These are phyloP conservation scores for Sarcophilus harrisii DNA, from an alignment of 2,797 vertebrate species.

Conservation along the genomic window DNA sequence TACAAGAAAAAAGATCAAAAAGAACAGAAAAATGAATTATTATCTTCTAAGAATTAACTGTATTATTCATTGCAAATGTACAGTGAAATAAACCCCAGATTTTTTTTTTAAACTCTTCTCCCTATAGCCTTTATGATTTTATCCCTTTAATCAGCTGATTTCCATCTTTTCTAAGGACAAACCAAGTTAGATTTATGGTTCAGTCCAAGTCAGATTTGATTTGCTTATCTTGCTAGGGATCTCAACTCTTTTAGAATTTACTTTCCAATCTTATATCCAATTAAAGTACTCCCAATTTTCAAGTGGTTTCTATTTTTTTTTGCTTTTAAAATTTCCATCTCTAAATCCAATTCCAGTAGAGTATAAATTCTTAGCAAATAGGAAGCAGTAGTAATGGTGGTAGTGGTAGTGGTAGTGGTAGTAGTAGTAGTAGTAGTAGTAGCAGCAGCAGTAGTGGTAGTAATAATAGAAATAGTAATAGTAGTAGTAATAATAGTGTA, in stretches of 20 bases:
- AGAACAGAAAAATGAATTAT: neutral
- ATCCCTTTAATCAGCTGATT: neutral
- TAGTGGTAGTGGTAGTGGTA: too few species aligned
- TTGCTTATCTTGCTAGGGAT: neutral
- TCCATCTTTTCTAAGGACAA: neutral
- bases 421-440: too few species aligned
- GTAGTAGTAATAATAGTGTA: too few species aligned
- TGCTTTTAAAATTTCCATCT: neutral
- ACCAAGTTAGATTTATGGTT: neutral
- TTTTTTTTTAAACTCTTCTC: neutral
- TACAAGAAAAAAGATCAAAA: neutral
- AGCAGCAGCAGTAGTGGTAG: too few species aligned
- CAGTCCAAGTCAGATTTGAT: neutral
- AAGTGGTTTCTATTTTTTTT: neutral
- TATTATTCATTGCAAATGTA: neutral
- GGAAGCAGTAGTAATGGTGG: neutral
- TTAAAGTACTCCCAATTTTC: neutral
- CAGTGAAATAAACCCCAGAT: neutral
- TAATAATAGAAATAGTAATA: neutral
- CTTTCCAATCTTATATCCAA: neutral
- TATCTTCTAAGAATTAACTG: neutral
- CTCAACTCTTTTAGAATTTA: neutral
- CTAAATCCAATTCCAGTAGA: neutral
- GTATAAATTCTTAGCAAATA: neutral
- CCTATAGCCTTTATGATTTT: neutral